phyloP scores from a whole-genome alignment of 2,888 invertebrate genomes.

The Geotrupes spiniger region DNA sequence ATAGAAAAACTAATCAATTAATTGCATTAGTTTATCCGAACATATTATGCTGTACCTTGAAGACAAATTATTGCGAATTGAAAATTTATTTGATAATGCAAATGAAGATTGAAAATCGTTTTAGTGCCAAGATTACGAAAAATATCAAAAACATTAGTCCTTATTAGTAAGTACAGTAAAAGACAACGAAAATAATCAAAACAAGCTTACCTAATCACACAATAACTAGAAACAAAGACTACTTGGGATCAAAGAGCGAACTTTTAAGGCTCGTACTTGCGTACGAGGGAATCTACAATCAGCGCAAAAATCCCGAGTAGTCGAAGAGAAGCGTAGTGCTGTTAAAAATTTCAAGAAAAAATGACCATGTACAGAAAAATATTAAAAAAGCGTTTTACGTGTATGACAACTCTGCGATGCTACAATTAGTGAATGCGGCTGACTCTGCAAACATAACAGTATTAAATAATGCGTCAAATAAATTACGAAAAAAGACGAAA shows the following conservation, averaged over 20 bases:
- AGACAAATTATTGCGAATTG: no score
- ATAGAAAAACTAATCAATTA: no score
- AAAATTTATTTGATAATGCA: no score
- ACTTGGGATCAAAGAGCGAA: no score
- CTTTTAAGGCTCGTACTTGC: no score
- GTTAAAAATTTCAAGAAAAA: constrained; percentile 32
- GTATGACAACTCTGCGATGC: constrained; percentile 49
- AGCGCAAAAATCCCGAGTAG: constrained; percentile 25
- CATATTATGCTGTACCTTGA: no score
- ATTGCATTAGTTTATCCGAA: no score
- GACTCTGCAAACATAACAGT: constrained; percentile 50
- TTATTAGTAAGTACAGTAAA: constrained; percentile 13
- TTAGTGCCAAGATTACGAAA: no score
- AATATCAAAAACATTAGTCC: background rate
- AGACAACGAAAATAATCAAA: constrained; percentile 15
- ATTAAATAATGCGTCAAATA: constrained; percentile 45
- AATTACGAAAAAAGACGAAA: constrained; percentile 31
- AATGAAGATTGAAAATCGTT: no score
- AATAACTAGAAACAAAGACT: no score
- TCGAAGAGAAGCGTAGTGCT: constrained; percentile 33
- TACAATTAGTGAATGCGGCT: constrained; percentile 50
- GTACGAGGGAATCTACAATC: constrained; percentile 5
- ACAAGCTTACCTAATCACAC: constrained; percentile 20
- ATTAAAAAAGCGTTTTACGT: constrained; percentile 46
- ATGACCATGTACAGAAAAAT: constrained; percentile 25